A percentile compares a stretch with the other conserved stretches of the same genome.
Conservation (phyloP, 2,113 vertebrate species). For the Numida meleagris region DNA sequence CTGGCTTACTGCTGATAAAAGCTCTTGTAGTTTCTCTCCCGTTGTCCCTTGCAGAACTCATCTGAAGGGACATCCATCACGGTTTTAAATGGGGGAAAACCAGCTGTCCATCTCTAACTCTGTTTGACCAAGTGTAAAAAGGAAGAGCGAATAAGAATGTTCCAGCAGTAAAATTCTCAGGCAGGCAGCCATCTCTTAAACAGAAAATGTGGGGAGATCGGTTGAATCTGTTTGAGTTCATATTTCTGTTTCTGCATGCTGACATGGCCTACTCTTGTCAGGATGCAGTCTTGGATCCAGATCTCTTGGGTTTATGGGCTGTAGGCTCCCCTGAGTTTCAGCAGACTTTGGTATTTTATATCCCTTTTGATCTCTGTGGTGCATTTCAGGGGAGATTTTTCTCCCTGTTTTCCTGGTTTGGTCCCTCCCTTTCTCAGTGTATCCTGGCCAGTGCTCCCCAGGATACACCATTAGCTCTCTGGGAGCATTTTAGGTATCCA, state of each 20-base stretch:
- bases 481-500: background rate
- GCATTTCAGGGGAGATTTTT: background rate
- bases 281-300: background rate
- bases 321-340: background rate
- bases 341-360: background rate
- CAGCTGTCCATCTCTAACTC: conserved; percentile 6
- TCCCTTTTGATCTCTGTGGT: background rate
- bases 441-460: background rate
- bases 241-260: background rate
- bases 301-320: background rate
- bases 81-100: background rate
- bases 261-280: background rate
- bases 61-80: conserved; percentile 31
- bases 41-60: background rate
- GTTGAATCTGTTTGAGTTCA: background rate
- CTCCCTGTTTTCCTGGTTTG: background rate
- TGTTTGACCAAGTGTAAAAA: conserved; percentile 31
- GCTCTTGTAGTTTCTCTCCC: conserved; percentile 1
- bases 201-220: background rate
- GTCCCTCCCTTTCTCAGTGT: background rate
- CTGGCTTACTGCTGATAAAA: conserved; percentile 47
- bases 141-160: background rate
- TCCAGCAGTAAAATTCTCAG: background rate
- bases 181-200: background rate
- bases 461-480: background rate